These are phyloP conservation scores for Bothrops jararaca DNA, from an alignment of 2,113 vertebrate genomes.

Conservation along the genomic window DNA sequence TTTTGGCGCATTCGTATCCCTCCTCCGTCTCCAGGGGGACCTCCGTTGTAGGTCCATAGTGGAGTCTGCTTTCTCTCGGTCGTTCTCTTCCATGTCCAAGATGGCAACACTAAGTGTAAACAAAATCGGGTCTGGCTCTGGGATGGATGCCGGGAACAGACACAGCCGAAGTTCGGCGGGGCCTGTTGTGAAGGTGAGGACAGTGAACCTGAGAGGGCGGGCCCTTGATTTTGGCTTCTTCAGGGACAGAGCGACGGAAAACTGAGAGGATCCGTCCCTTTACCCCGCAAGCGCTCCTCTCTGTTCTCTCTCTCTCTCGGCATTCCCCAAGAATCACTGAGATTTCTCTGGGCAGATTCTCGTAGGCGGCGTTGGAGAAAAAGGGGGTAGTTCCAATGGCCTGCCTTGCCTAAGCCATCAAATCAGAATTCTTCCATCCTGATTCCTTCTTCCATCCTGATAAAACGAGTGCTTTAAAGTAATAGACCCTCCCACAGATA, in stretches of 20 bases:
- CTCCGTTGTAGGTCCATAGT: background rate
- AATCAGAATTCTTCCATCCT: background rate
- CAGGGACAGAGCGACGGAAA: fast-evolving
- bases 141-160: conserved; percentile 73
- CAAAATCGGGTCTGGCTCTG: conserved; percentile 72
- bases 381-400: background rate
- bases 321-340: background rate
- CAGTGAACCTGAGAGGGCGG: background rate
- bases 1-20: background rate
- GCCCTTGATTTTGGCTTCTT: background rate
- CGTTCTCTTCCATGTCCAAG: conserved; percentile 32
- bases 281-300: too few species aligned
- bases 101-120: conserved; percentile 81
- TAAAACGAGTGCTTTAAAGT: background rate
- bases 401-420: too few species aligned
- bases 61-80: background rate
- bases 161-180: conserved; percentile 68
- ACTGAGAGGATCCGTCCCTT: background rate
- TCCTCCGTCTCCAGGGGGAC: background rate
- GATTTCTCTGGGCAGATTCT: background rate
- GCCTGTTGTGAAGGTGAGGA: conserved; percentile 83
- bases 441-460: background rate
- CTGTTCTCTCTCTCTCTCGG: background rate
- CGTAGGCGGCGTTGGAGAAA: too few species aligned
- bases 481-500: background rate